These are phyloP conservation scores for Pseudomugil tenellus DNA, from an alignment of 2,797 vertebrate species.

Conservation along the genomic window DNA sequence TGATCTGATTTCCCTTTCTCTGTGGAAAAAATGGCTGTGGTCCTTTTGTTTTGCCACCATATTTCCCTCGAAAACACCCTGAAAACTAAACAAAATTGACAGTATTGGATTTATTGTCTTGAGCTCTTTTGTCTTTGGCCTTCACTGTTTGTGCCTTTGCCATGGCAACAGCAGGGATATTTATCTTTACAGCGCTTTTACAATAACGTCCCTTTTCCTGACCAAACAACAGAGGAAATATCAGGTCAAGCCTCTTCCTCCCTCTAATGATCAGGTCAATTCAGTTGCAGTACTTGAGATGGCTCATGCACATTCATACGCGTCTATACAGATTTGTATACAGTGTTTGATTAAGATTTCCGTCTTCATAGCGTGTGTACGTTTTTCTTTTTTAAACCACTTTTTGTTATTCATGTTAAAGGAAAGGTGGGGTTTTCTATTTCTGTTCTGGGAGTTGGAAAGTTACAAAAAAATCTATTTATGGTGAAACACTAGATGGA, in stretches of 20 bases:
- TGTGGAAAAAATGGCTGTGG: conserved; percentile 80
- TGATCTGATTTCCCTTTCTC: conserved; percentile 82
- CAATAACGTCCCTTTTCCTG: conserved; percentile 88
- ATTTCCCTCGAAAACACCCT: conserved; percentile 85
- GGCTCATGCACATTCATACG: conserved; percentile 64
- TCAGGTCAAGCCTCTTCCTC: conserved; percentile 84
- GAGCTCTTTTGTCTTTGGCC: conserved; percentile 79
- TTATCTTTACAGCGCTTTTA: conserved; percentile 83
- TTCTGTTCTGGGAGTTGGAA: conserved; percentile 38
- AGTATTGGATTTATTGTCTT: conserved; percentile 86
- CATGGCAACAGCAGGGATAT: conserved; percentile 87
- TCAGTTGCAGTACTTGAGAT: conserved; percentile 69
- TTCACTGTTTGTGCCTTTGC: conserved; percentile 85
- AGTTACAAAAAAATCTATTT: conserved; percentile 25
- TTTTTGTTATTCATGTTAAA: conserved; percentile 45
- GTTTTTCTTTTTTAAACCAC: conserved; percentile 41
- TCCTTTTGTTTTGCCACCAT: conserved; percentile 82
- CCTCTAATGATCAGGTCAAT: conserved; percentile 80
- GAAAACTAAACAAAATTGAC: conserved; percentile 91
- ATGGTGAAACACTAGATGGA: conserved; percentile 78
- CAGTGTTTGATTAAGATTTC: conserved; percentile 62
- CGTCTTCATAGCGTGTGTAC: conserved; percentile 21
- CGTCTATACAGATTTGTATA: conserved; percentile 22
- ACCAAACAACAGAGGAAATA: conserved; percentile 89
- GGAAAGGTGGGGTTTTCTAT: conserved; percentile 54